Evolutionary conservation across 35 echinoderm and acorn worm genomes (phyloP), one percentile per base, ranked within the genome.

Genomic region (Anneissia japonica): DNA sequence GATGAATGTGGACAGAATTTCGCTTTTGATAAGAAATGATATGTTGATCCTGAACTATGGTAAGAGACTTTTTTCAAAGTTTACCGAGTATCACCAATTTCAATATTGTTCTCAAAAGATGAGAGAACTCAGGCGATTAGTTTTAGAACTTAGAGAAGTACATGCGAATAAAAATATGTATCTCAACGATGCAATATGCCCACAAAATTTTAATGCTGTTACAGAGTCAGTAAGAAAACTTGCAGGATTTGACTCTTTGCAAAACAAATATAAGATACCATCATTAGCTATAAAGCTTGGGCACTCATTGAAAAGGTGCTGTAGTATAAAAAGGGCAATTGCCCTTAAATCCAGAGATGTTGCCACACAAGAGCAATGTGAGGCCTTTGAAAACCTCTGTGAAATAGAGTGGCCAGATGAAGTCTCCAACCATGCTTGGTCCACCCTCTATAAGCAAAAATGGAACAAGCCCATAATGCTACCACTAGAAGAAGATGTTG

Each of bases 271-370:
- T 72, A 45, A 46, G 28, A 81, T 74, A 33, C 91, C 91, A 55
- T 93, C 91, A 73, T 87, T 93, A 17, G 91, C 91, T 0, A 30
- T 93, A 36, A 80, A 93, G 72, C 46, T 93, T 31, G 91, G 91
- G 36, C 77, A 85, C 76, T 85, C 82, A 11, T 16, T 93, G 34
- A 85, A 75, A 36, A 56, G 36, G 36, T 79, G 81, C 87, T 81
- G 87, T 46, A 30, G 32, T 29, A 86, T 93, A 77, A 37, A 89
- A 21, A 90, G 83, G 74, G 87, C 37, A 13, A 81, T 89, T 26
- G 81, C 87, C 12, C 29, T 90, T 17, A 73, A 90, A 81, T 38
- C 34, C 26, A 35, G 34, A 19, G 82, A 93, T 30, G 77, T 17
- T 75, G 35, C 16, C 43, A 34, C 73, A 82, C 77, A 86, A 34